Evolutionary conservation across 2,113 vertebrate species (phyloP), one percentile per base, ranked within the genome.

Genomic region (Oryzias celebensis): DNA sequence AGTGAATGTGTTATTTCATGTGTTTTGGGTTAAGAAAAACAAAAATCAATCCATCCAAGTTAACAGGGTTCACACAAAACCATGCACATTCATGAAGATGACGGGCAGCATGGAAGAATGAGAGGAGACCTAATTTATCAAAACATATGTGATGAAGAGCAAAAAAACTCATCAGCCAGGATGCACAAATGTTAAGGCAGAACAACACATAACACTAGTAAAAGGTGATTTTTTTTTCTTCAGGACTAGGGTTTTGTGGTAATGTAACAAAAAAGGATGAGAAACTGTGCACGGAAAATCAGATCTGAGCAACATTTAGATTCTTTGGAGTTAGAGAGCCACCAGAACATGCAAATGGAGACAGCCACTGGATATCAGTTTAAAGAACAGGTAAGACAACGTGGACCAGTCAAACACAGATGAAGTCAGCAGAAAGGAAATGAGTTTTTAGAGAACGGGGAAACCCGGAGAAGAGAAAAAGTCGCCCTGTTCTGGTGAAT

Each of bases 11-110:
- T 87, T 88, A 80, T 69, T 83, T 83, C 78, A 73, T 76, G 75
- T 77, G 65, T 80, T 87, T 88, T 83, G 76, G 49, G 75, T 88
- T 79, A 82, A 82, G 65, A 85, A 60, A 90, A 89, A 88, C 67
- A 85, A 87, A 48, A 91, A 90, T 83, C 75, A 87, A 87, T 78
- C 80, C 87, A 90, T 88, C 65, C 79, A 83, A 78, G 87, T 75
- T 76, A 74, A 77, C 66, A 68, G 73, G 80, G 65, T 47, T 83
- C 71, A 78, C 77, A 82, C 81, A 89, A 63, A 82, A 88, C 90
- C 92, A 87, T 92, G 91, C 91, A 86, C 50, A 55, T 83, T 45
- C 66, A 77, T 59, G 55, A 56, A 60, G 53, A 77, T 70, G 73
- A 62, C 48, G 62, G 58, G 52, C 62, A 46, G 3, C n/a, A 45